Conservation (phyloP, 2,113 vertebrate species). For the Grantiella picta region DNA sequence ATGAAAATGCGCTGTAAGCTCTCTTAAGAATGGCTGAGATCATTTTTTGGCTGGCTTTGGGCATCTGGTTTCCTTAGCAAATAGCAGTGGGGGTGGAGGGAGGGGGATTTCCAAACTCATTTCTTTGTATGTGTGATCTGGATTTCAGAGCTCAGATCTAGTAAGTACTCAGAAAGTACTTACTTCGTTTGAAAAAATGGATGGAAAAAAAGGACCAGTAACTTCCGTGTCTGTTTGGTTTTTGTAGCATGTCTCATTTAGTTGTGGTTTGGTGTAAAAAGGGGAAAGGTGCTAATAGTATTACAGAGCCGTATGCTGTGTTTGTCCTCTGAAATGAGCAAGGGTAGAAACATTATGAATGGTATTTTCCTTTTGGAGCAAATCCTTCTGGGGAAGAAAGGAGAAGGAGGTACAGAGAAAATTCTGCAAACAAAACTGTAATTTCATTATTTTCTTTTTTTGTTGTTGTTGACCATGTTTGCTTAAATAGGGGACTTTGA, state of each 20-base stretch:
- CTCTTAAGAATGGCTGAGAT: constrained; percentile 64
- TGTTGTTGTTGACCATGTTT: background rate
- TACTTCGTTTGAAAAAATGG: background rate
- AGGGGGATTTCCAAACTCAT: constrained; percentile 43
- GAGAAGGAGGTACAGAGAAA: background rate
- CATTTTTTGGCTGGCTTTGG: constrained; percentile 44
- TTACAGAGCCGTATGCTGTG: accelerated
- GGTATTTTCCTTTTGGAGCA: background rate
- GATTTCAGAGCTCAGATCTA: background rate
- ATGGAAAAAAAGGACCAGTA: background rate
- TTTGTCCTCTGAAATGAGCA: background rate
- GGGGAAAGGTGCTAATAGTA: background rate
- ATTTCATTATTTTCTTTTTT: background rate
- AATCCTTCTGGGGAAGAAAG: background rate
- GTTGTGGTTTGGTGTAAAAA: background rate
- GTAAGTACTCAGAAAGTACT: background rate
- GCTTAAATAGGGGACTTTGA: background rate
- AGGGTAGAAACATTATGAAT: background rate
- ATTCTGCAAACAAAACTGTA: background rate
- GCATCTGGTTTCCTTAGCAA: constrained; percentile 62
- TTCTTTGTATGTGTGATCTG: background rate
- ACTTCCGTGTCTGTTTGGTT: background rate
- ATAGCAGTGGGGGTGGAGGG: constrained; percentile 3
- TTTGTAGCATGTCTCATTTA: background rate
- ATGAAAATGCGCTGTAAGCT: constrained; percentile 56